These are phyloP conservation scores for Eutolmus rufibarbis DNA, from an alignment of 2,888 invertebrate genomes.

Conservation along the genomic window DNA sequence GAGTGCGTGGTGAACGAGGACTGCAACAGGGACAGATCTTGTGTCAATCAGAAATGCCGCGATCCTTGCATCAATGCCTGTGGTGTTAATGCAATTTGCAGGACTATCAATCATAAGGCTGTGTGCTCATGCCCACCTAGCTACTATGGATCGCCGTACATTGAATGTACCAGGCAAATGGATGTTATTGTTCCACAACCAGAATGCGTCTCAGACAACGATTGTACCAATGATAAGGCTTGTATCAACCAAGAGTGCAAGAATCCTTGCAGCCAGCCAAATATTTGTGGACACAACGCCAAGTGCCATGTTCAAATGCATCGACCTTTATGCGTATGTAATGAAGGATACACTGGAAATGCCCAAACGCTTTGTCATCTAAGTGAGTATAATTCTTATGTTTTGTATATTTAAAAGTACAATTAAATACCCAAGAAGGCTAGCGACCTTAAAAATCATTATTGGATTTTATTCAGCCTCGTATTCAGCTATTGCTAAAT, in stretches of 20 bases:
- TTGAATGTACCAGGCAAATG: conserved; percentile 70
- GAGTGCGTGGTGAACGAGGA: conserved; percentile 90
- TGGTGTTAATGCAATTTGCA: conserved; percentile 82
- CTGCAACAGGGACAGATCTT: conserved; percentile 81
- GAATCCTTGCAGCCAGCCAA: conserved; percentile 75
- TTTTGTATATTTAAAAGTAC: background rate
- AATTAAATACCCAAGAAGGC: too few relatives aligned
- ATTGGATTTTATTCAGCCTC: too few relatives aligned
- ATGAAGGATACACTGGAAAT: conserved; percentile 84
- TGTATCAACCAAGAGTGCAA: conserved; percentile 79
- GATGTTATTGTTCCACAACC: conserved; percentile 68
- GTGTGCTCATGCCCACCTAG: conserved; percentile 83
- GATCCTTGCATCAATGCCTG: conserved; percentile 86
- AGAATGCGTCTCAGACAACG: conserved; percentile 78
- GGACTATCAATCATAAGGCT: conserved; percentile 80
- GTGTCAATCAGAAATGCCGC: conserved; percentile 81
- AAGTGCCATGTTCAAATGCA: conserved; percentile 81
- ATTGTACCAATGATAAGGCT: conserved; percentile 83
- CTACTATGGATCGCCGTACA: conserved; percentile 79
- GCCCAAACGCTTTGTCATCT: conserved; percentile 79
- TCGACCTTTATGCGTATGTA: conserved; percentile 81
- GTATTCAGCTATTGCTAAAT: too few relatives aligned
- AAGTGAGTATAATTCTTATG: conserved; percentile 65
- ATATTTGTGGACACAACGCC: conserved; percentile 79
- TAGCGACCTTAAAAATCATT: too few relatives aligned